Evolutionary conservation across 2,113 vertebrate genomes (phyloP), one percentile per base, ranked within the genome.

Genomic region (Raja brachyura): DNA sequence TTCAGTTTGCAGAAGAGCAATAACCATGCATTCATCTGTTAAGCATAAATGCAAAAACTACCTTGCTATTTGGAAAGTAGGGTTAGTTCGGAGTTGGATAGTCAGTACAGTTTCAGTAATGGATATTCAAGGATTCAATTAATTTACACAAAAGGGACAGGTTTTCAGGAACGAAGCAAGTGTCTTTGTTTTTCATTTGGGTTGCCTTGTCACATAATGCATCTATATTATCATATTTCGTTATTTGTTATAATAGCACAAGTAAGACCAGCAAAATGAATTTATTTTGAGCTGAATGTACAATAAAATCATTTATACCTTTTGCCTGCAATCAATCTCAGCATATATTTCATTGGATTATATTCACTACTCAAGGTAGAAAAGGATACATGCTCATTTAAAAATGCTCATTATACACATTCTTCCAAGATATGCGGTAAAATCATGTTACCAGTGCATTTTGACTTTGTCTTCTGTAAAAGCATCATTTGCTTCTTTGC

Each of bases 401-500:
- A 70, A 28, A 59, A 14, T 39, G 3, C 10, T 54, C 1, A 22
- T 73, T 20, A 4, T 73, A 22, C 18, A 73, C 22, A 33, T 22
- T 28, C 73, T 22, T 73, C 70, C 31, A 90, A 48, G 39, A 90
- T 6, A 14, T 66, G 81, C 10, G 22, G 4, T 54, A 10, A 13
- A 92, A 73, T 86, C 3, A 9, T 63, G 28, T 93, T 96, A 99
- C 99, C 98, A 97, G 97, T 68, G 94, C 96, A 98, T 96, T 95
- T 98, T 93, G 96, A 95, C 94, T 99, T 99, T 93, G 97, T 95
- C 96, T 98, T 99, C 95, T 99, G 98, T 93, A 98, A 96, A 7
- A 96, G 94, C 95, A 97, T 96, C 95, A 99, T 96, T 94, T 99
- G 99, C 93, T 98, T 99, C 95, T 98, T 99, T 92, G 98, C 96